Conservation (phyloP, 2,888 invertebrate species). For the Bimastos eiseni region DNA sequence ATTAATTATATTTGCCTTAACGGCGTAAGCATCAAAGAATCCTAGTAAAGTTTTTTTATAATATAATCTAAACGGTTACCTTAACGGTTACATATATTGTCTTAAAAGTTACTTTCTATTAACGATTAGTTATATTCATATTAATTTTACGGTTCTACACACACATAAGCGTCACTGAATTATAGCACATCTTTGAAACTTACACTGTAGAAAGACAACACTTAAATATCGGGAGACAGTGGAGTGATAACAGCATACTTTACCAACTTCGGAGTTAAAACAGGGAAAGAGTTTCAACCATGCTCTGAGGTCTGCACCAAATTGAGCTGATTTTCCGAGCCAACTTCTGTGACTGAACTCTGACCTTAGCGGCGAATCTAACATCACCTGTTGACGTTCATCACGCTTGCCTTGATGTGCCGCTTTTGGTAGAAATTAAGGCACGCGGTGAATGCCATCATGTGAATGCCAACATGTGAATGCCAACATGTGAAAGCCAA, state of each 20-base stretch:
- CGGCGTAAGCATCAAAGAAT: too few relatives aligned
- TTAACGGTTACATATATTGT: too few relatives aligned
- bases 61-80: neutral
- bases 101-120: too few relatives aligned
- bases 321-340: neutral
- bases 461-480: neutral
- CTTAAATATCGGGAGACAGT: neutral
- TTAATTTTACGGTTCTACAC: too few relatives aligned
- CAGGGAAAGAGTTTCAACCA: neutral
- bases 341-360: neutral
- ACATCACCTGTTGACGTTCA: constrained; percentile 15
- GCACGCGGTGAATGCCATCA: constrained; percentile 26
- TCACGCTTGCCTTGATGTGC: constrained; percentile 19
- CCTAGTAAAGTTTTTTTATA: too few relatives aligned
- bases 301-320: neutral
- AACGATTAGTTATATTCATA: too few relatives aligned
- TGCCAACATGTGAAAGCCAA: neutral
- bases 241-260: neutral
- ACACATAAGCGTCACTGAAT: too few relatives aligned
- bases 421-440: constrained; percentile 1
- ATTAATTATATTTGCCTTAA: too few relatives aligned
- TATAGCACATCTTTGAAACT: neutral
- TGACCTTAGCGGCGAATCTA: neutral
- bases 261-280: neutral
- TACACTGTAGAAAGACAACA: neutral